phyloP scores from a whole-genome alignment of 2,113 vertebrate species.

The Lycaon pictus region DNA sequence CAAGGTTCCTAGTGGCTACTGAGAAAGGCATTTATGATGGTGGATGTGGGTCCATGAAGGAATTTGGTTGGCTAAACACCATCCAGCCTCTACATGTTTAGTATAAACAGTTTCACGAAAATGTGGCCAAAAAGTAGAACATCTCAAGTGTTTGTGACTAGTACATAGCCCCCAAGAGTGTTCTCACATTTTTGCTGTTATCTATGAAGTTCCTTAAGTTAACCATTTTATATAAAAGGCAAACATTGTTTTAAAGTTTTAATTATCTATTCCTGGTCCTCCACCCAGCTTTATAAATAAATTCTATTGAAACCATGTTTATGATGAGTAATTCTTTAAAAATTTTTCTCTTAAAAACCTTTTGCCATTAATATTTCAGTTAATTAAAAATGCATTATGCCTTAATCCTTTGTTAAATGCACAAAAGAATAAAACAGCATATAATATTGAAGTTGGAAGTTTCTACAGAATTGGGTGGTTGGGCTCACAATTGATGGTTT shows the following conservation, averaged over 20 bases:
- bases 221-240: slow-evolving; percentile 55
- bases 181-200: slow-evolving; percentile 8
- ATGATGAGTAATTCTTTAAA: slow-evolving; percentile 75
- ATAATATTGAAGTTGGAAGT: slow-evolving; percentile 69
- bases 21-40: slow-evolving; percentile 5
- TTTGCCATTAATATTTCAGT: slow-evolving; percentile 78
- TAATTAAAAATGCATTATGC: slow-evolving; percentile 72
- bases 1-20: neutral
- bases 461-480: slow-evolving; percentile 65
- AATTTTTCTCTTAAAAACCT: slow-evolving; percentile 68
- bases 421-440: slow-evolving; percentile 67
- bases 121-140: neutral
- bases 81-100: neutral
- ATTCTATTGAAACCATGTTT: slow-evolving; percentile 77
- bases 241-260: slow-evolving; percentile 31
- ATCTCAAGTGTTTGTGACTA: neutral
- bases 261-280: slow-evolving; percentile 52
- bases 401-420: slow-evolving; percentile 76
- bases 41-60: neutral
- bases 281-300: slow-evolving; percentile 74
- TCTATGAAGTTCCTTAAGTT: slow-evolving; percentile 52
- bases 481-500: slow-evolving; percentile 71
- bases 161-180: neutral
- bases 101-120: neutral
- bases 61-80: neutral